Conservation (phyloP, 2,888 invertebrate genomes). For the Bombylius discolor region DNA sequence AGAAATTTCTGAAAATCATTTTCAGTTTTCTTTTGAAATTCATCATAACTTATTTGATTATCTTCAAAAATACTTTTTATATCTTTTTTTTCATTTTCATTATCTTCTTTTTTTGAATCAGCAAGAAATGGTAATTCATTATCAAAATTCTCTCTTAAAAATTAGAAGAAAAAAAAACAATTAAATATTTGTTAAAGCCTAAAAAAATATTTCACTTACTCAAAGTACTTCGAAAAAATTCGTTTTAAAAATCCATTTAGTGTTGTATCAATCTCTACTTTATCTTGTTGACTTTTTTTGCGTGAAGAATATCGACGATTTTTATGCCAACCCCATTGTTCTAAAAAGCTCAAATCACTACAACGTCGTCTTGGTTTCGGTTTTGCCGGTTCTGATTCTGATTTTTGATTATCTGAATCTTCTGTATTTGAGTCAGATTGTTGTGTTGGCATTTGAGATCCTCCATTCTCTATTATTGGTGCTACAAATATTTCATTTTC, state of each 20-base stretch:
- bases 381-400: conserved; percentile 24
- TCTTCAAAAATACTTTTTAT: conserved; percentile 2
- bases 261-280: conserved; percentile 22
- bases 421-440: conserved; percentile 20
- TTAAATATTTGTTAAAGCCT: neutral
- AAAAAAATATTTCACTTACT: conserved; percentile 13
- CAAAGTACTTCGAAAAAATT: conserved; percentile 22
- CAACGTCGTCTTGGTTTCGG: conserved; percentile 48
- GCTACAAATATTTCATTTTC: conserved; percentile 12
- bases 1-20: conserved; percentile 20
- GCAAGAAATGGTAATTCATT: conserved; percentile 20
- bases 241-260: conserved; percentile 24
- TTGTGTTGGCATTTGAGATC: conserved; percentile 18
- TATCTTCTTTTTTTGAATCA: conserved; percentile 7
- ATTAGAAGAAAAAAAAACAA: conserved; percentile 1
- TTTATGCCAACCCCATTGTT: conserved; percentile 66
- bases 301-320: conserved; percentile 24
- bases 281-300: conserved; percentile 24
- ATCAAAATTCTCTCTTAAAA: conserved; percentile 18
- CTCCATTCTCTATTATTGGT: conserved; percentile 16
- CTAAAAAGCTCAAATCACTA: conserved; percentile 56
- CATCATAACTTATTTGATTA: conserved; percentile 13
- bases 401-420: conserved; percentile 16
- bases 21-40: conserved; percentile 19
- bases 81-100: conserved; percentile 4